Percentiles rank a stretch among this genome's conserved stretches.
phyloP scores from a whole-genome alignment of 2,113 vertebrate genomes.

The Pachypanchax playfairii region DNA sequence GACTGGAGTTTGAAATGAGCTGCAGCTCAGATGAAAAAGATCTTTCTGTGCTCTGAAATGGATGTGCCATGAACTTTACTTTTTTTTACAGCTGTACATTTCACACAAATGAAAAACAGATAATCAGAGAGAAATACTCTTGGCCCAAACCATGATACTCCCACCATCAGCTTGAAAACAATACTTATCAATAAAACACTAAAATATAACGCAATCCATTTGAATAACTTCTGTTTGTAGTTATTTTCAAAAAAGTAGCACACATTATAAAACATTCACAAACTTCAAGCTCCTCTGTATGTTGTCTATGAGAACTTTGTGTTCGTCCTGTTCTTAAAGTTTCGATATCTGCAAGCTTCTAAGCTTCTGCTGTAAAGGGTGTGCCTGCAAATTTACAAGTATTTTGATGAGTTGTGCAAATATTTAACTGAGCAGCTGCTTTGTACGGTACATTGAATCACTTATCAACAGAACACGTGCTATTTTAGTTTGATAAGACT shows the following conservation, averaged over 20 bases:
- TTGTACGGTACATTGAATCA: neutral
- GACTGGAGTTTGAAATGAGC: too few relatives aligned
- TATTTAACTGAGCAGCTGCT: neutral
- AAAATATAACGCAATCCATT: too few relatives aligned
- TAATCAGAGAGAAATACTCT: too few relatives aligned
- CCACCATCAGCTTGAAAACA: too few relatives aligned
- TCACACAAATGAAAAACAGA: too few relatives aligned
- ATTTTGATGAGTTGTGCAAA: neutral
- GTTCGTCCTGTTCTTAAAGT: neutral
- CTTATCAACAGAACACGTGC: neutral
- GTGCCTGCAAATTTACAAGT: accelerated
- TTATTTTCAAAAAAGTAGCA: too few relatives aligned
- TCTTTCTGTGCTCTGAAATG: too few relatives aligned
- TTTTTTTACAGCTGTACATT: too few relatives aligned
- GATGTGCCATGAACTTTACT: too few relatives aligned
- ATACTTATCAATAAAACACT: too few relatives aligned
- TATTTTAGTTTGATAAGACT: neutral
- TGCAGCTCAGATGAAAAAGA: too few relatives aligned
- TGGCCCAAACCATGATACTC: neutral
- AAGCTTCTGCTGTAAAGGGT: neutral
- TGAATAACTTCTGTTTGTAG: too few relatives aligned
- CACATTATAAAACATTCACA: neutral
- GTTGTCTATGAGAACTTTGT: neutral
- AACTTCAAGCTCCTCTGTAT: neutral
- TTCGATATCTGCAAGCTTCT: neutral